phyloP scores from a whole-genome alignment of 2,113 vertebrate genomes.

The Syngnathus floridae region DNA sequence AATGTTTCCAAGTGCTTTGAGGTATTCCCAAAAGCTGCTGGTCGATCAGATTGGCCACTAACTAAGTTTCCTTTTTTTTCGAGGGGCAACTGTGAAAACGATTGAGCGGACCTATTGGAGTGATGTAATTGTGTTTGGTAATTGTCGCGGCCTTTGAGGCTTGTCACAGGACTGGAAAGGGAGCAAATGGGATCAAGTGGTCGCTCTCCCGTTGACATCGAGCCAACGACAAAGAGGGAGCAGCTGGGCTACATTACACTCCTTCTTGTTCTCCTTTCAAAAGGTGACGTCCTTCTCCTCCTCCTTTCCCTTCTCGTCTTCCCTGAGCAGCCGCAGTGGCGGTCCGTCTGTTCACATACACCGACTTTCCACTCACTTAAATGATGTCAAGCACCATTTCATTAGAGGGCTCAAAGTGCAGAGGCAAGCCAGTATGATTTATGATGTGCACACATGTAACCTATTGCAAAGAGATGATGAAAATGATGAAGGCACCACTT shows the following conservation, averaged over 20 bases:
- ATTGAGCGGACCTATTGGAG: slow-evolving; percentile 6
- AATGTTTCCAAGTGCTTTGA: not conserved
- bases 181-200: slow-evolving; percentile 27
- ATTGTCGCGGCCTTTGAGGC: slow-evolving; percentile 34
- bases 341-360: not conserved
- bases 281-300: not conserved
- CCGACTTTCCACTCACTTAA: not conserved
- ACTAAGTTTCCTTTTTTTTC: not conserved
- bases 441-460: not conserved
- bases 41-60: not conserved
- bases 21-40: not conserved
- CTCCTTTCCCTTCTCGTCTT: not conserved
- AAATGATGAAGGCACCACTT: not conserved
- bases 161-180: slow-evolving; percentile 15
- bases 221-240: not conserved
- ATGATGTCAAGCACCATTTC: not conserved
- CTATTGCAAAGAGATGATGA: not conserved
- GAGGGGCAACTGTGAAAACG: slow-evolving; percentile 13
- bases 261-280: slow-evolving; percentile 9
- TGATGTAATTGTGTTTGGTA: slow-evolving; percentile 30
- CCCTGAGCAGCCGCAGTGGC: not conserved
- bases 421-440: not conserved
- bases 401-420: not conserved
- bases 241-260: slow-evolving; percentile 33
- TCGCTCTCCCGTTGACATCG: slow-evolving; percentile 26